Percentiles rank a stretch among this genome's conserved stretches.
phyloP scores from a whole-genome alignment of 2,888 invertebrate species.

The Amiota communis region DNA sequence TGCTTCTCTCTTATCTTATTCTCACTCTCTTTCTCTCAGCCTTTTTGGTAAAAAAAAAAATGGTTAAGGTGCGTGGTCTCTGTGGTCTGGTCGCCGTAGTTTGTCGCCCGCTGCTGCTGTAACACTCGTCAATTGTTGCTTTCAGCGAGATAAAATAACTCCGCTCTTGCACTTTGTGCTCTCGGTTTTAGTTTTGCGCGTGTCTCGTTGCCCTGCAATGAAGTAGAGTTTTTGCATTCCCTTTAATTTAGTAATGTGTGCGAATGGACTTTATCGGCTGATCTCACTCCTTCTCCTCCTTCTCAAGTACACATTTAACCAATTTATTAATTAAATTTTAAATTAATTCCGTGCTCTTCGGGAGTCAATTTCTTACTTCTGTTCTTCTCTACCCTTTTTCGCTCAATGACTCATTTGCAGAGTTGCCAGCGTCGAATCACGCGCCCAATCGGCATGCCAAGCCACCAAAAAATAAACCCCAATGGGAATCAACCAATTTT shows the following conservation, averaged over 20 bases:
- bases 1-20: no score
- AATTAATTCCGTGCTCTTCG: not conserved
- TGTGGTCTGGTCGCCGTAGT: no score
- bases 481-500: no score
- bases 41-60: slow-evolving; percentile 17
- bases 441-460: not conserved
- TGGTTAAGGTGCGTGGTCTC: slow-evolving; percentile 49
- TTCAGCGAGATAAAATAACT: slow-evolving; percentile 36
- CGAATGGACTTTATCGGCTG: not conserved
- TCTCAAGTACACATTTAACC: not conserved
- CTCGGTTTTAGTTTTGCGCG: slow-evolving; percentile 1
- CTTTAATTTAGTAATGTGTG: not conserved
- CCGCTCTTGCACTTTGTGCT: slow-evolving; percentile 25
- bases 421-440: not conserved
- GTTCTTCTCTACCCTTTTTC: slow-evolving; percentile 14
- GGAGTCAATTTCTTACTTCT: slow-evolving; percentile 5
- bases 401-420: slow-evolving; percentile 2
- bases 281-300: not conserved
- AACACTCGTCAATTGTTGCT: slow-evolving; percentile 49
- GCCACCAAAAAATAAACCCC: not conserved
- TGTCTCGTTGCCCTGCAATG: not conserved
- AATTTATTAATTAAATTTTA: not conserved
- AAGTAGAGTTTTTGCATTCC: not conserved
- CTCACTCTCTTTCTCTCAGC: slow-evolving; percentile 34
- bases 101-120: slow-evolving; percentile 36